Conservation (phyloP, 2,113 vertebrate species). For the Irena cyanogastra region DNA sequence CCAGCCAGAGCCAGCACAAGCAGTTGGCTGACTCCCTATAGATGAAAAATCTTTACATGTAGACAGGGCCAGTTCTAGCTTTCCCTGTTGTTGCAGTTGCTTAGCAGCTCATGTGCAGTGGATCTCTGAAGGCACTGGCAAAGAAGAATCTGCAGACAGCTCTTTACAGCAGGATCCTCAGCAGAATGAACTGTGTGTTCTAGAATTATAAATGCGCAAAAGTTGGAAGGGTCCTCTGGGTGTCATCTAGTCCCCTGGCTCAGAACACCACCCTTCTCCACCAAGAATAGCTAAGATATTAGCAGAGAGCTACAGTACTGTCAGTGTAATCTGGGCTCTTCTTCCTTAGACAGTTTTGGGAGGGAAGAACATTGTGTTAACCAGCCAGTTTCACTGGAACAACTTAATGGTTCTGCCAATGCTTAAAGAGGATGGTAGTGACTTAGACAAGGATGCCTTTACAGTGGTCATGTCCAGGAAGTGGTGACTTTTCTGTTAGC, state of each 20-base stretch:
- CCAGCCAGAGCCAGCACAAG: neutral
- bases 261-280: neutral
- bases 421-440: neutral
- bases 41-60: neutral
- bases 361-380: neutral
- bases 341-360: neutral
- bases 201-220: neutral
- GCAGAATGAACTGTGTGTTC: neutral
- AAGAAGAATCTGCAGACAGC: neutral
- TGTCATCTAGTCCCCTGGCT: neutral
- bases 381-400: neutral
- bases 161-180: neutral
- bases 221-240: neutral
- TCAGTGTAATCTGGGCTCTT: neutral
- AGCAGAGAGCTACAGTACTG: neutral
- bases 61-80: neutral
- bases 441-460: neutral
- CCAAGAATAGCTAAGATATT: neutral
- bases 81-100: neutral
- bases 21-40: neutral
- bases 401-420: neutral
- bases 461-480: no score
- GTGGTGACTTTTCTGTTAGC: neutral
- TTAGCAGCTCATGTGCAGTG: neutral
- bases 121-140: neutral